A percentile compares a stretch with the other conserved stretches of the same genome.
Evolutionary conservation across 2,888 invertebrate species (phyloP).

Genomic region (Hypomecis atomaria): DNA sequence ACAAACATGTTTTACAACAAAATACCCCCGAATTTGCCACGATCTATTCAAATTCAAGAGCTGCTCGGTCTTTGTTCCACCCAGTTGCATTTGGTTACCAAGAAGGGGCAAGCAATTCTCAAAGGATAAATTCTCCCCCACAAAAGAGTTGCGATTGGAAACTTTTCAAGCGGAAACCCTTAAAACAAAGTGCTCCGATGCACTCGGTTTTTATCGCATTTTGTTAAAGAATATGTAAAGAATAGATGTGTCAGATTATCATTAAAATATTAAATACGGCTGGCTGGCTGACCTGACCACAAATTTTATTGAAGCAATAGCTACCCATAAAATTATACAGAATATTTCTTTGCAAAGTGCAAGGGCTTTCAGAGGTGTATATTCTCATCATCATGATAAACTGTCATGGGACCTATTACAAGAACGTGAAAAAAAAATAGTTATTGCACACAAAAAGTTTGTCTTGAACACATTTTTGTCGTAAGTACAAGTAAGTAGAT

Average conservation of each 20-base stretch:
- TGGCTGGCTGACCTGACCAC: too few species aligned
- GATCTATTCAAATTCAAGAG: slow-evolving; percentile 29
- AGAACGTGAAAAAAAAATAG: too few species aligned
- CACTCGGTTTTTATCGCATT: slow-evolving; percentile 51
- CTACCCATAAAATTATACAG: too few species aligned
- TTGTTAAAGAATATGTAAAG: neutral
- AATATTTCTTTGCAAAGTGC: too few species aligned
- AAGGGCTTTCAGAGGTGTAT: too few species aligned
- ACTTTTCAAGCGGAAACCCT: slow-evolving; percentile 65
- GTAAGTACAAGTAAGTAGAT: too few species aligned
- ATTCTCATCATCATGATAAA: too few species aligned
- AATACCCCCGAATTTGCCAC: slow-evolving; percentile 6
- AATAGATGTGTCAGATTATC: neutral
- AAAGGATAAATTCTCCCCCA: slow-evolving; percentile 63
- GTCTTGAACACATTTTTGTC: too few species aligned
- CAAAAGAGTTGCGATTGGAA: slow-evolving; percentile 68
- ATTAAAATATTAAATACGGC: neutral
- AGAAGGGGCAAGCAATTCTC: slow-evolving; percentile 58
- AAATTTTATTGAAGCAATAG: too few species aligned
- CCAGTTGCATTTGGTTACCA: slow-evolving; percentile 68
- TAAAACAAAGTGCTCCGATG: slow-evolving; percentile 57
- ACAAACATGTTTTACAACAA: too few species aligned
- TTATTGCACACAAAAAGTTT: too few species aligned
- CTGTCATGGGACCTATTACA: too few species aligned
- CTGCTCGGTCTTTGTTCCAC: slow-evolving; percentile 51